Conservation (phyloP, 2,888 invertebrate genomes). For the Lamproptera curius region DNA sequence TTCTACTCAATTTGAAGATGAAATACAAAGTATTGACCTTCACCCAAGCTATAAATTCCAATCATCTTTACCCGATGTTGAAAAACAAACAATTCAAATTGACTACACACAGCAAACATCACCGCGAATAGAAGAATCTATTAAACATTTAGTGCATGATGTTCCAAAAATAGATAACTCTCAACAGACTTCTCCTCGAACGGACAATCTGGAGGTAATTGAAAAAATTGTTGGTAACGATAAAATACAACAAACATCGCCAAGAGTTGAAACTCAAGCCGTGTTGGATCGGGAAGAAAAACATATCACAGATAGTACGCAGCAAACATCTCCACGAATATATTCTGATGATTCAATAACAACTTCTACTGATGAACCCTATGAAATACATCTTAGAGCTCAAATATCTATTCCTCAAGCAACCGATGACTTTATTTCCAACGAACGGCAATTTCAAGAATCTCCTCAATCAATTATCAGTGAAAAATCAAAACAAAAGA, state of each 20-base stretch:
- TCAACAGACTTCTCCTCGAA: constrained; percentile 79
- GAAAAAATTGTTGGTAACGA: constrained; percentile 14
- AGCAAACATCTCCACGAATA: constrained; percentile 79
- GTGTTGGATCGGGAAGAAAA: too few species aligned
- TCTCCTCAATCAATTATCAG: constrained; percentile 45
- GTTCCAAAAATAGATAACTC: constrained; percentile 40
- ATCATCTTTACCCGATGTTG: not conserved
- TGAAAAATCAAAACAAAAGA: constrained; percentile 61
- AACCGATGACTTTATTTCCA: constrained; percentile 58
- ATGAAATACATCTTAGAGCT: constrained; percentile 80
- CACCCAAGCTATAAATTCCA: not conserved
- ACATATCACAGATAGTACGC: constrained; percentile 33
- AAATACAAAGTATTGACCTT: constrained; percentile 25
- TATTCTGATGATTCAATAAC: constrained; percentile 71
- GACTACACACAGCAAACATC: constrained; percentile 46
- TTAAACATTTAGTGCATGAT: constrained; percentile 21
- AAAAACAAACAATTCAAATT: constrained; percentile 23
- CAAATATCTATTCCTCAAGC: constrained; percentile 75
- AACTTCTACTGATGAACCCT: constrained; percentile 74
- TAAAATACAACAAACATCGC: constrained; percentile 17
- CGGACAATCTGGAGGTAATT: constrained; percentile 15
- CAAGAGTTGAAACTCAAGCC: constrained; percentile 4
- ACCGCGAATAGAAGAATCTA: constrained; percentile 30
- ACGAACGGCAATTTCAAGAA: constrained; percentile 52
- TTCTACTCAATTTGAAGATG: constrained; percentile 66